A percentile compares a stretch with the other conserved stretches of the same genome.
These are phyloP conservation scores for Zenarchopterus dispar DNA, from an alignment of 2,797 vertebrate species.

Conservation along the genomic window DNA sequence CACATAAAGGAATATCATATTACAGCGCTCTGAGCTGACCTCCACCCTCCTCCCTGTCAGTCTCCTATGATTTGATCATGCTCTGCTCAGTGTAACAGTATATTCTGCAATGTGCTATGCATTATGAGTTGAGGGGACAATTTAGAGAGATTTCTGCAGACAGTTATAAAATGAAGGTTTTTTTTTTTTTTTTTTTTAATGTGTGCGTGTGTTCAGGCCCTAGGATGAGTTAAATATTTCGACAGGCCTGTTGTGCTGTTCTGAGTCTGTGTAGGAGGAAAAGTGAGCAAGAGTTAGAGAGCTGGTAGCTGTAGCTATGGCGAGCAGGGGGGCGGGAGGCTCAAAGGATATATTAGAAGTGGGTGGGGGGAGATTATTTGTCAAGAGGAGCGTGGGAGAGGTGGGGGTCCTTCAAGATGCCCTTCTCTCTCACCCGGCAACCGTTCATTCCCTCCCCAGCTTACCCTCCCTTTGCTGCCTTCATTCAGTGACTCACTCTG, in stretches of 20 bases:
- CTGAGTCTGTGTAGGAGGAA: conserved; percentile 79
- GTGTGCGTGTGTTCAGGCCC: conserved; percentile 32
- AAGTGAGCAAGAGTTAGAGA: conserved; percentile 67
- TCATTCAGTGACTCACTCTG: conserved; percentile 68
- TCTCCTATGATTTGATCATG: conserved; percentile 65
- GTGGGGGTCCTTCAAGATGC: conserved; percentile 80
- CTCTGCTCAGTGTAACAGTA: conserved; percentile 61
- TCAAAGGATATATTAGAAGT: conserved; percentile 74
- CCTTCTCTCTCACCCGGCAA: conserved; percentile 82
- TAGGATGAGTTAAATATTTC: conserved; percentile 77
- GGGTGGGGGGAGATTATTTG: conserved; percentile 56
- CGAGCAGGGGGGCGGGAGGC: conserved; percentile 78
- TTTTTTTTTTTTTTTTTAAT: background rate
- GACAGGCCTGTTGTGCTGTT: conserved; percentile 65
- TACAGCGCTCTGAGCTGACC: conserved; percentile 60
- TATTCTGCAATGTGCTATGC: conserved; percentile 35
- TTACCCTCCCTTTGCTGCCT: conserved; percentile 35
- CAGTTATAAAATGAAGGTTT: background rate
- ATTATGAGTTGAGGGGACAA: conserved; percentile 20
- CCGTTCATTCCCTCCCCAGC: conserved; percentile 50
- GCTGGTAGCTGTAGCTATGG: conserved; percentile 77
- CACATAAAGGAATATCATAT: conserved; percentile 63
- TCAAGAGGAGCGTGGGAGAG: conserved; percentile 62
- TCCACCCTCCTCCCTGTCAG: conserved; percentile 41
- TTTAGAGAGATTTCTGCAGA: conserved; percentile 1